Evolutionary conservation across 2,797 vertebrate species (phyloP).

Genomic region (Alcedo atthis): DNA sequence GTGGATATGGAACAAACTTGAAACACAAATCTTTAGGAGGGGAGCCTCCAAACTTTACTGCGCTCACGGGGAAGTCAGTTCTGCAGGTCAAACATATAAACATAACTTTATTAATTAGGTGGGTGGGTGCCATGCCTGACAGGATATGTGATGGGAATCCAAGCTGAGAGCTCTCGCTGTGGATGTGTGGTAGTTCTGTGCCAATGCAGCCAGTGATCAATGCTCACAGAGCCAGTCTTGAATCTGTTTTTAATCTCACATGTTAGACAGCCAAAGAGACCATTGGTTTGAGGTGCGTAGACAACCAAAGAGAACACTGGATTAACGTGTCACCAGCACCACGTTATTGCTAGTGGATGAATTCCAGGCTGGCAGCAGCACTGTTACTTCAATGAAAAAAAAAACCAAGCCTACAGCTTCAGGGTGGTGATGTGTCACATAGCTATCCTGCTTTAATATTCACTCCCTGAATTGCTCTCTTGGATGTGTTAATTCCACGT

Average conservation of each 20-base stretch:
- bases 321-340: neutral
- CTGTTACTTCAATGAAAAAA: neutral
- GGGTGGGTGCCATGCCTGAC: neutral
- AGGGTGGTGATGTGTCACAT: neutral
- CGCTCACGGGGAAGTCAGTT: neutral
- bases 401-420: neutral
- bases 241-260: neutral
- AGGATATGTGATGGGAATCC: neutral
- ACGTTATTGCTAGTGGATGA: neutral
- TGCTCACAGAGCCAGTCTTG: neutral
- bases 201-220: neutral
- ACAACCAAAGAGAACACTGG: neutral
- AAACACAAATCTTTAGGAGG: neutral
- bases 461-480: constrained; percentile 41
- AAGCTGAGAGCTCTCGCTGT: neutral
- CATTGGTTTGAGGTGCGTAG: neutral
- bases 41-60: neutral
- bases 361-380: neutral
- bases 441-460: constrained; percentile 44
- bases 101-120: neutral
- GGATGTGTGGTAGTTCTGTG: neutral
- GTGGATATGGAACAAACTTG: neutral
- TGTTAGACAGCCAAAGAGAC: neutral
- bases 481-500: constrained; percentile 58
- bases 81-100: neutral